phyloP scores from a whole-genome alignment of 2,113 vertebrate genomes.

The Spea bombifrons region DNA sequence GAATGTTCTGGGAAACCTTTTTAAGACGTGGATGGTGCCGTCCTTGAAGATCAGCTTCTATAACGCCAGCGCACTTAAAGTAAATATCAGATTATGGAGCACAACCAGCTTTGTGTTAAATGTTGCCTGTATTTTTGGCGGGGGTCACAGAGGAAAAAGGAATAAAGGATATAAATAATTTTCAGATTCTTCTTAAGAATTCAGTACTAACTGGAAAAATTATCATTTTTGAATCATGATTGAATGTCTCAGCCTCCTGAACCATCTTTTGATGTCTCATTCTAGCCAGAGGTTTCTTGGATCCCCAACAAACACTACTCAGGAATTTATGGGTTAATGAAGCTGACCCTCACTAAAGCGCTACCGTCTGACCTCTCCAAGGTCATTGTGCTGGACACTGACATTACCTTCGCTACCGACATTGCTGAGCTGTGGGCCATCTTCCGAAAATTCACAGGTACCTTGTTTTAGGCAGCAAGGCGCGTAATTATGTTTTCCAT shows the following conservation, averaged over 20 bases:
- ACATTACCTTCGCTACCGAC: constrained; percentile 94
- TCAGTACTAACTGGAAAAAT: too few relatives aligned
- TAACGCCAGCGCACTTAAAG: constrained; percentile 86
- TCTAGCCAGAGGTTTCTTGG: constrained; percentile 89
- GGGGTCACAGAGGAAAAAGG: too few relatives aligned
- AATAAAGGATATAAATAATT: too few relatives aligned
- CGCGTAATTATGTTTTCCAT: background rate
- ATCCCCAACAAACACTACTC: constrained; percentile 98
- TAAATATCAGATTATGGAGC: constrained; percentile 48
- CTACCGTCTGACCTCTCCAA: constrained; percentile 82
- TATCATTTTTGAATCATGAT: too few relatives aligned
- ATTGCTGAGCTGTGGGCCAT: constrained; percentile 94
- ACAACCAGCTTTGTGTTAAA: too few relatives aligned
- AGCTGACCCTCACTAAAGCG: constrained; percentile 84
- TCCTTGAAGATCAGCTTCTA: constrained; percentile 90
- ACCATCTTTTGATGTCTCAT: constrained; percentile 12
- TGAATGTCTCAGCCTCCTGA: too few relatives aligned
- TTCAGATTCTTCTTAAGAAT: too few relatives aligned
- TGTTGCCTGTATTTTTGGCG: too few relatives aligned
- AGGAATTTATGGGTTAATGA: constrained; percentile 94
- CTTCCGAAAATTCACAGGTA: constrained; percentile 89
- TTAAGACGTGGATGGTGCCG: constrained; percentile 94
- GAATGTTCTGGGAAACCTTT: constrained; percentile 80
- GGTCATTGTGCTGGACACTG: constrained; percentile 93
- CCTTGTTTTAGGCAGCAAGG: background rate